Percentiles rank a stretch among this genome's conserved stretches.
These are phyloP conservation scores for Apodemus sylvaticus DNA, from an alignment of 2,113 vertebrate species.

Conservation along the genomic window DNA sequence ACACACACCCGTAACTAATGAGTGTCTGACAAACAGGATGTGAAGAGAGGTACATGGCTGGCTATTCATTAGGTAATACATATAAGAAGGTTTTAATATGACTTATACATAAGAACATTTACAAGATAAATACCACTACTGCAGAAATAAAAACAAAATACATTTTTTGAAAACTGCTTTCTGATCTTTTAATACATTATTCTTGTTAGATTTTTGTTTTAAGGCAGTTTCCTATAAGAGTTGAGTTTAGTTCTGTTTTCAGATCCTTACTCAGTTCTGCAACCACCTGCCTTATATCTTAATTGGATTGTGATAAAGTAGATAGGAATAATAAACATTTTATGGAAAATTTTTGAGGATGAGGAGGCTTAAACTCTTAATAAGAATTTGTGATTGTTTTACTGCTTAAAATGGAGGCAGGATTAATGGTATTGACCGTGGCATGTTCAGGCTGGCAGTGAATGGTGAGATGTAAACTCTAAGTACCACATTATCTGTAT, in stretches of 20 bases:
- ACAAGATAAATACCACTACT: conserved; percentile 33
- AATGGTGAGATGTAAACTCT: neutral
- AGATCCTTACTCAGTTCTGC: neutral
- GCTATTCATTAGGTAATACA: conserved; percentile 49
- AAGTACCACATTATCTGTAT: neutral
- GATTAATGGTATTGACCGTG: neutral
- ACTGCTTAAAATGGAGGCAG: neutral
- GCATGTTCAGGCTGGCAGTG: neutral
- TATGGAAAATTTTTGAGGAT: neutral
- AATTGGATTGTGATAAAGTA: neutral
- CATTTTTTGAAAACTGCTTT: conserved; percentile 53
- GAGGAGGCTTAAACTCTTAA: neutral
- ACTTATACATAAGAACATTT: conserved; percentile 47
- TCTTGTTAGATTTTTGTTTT: conserved; percentile 43
- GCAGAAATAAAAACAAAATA: conserved; percentile 44
- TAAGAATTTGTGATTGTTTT: neutral
- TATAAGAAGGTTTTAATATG: conserved; percentile 39
- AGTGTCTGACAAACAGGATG: conserved; percentile 79
- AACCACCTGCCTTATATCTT: neutral
- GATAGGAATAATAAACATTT: neutral
- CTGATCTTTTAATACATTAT: conserved; percentile 36
- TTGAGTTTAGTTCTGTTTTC: neutral
- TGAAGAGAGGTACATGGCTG: conserved; percentile 19
- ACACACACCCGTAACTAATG: conserved; percentile 78
- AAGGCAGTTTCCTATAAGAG: conserved; percentile 47